These are phyloP conservation scores for Orthonevra nobilis DNA, from an alignment of 2,888 invertebrate genomes.

Conservation along the genomic window DNA sequence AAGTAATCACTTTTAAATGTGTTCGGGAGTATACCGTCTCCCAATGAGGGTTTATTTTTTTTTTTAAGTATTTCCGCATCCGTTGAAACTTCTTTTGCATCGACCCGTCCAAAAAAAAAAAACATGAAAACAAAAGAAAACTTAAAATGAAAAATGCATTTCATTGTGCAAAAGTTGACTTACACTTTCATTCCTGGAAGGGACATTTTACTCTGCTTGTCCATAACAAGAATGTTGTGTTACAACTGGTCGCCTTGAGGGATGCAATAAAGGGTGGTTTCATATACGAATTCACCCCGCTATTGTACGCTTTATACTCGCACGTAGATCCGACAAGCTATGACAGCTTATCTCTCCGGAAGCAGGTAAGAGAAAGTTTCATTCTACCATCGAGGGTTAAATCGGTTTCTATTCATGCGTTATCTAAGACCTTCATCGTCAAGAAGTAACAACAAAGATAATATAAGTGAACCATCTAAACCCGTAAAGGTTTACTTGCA, in stretches of 20 bases:
- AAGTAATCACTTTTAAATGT: slow-evolving; percentile 62
- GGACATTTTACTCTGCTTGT: not conserved
- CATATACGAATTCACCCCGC: too few species aligned
- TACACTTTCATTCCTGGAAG: not conserved
- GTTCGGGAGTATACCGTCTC: slow-evolving; percentile 20
- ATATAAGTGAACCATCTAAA: not conserved
- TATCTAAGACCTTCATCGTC: slow-evolving; percentile 7
- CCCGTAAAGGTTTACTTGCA: not conserved
- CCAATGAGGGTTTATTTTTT: slow-evolving; percentile 25
- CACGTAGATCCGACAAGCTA: not conserved
- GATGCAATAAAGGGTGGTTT: slow-evolving; percentile 18
- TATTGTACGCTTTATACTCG: not conserved
- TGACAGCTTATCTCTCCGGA: slow-evolving; percentile 12
- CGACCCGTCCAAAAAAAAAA: not conserved
- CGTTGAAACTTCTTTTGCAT: not conserved
- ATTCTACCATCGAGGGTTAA: slow-evolving; percentile 6
- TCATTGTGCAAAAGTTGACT: slow-evolving; percentile 35
- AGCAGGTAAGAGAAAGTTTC: slow-evolving; percentile 6
- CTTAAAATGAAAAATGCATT: slow-evolving; percentile 43
- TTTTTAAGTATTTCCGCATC: not conserved
- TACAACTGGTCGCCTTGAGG: slow-evolving; percentile 14
- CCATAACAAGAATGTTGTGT: slow-evolving; percentile 34
- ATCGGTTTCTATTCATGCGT: slow-evolving; percentile 14
- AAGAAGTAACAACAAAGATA: not conserved
- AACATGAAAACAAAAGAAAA: not conserved